A percentile compares a stretch with the other conserved stretches of the same genome.
phyloP scores from a whole-genome alignment of 2,113 vertebrate species.

The Hydrochoerus hydrochaeris region DNA sequence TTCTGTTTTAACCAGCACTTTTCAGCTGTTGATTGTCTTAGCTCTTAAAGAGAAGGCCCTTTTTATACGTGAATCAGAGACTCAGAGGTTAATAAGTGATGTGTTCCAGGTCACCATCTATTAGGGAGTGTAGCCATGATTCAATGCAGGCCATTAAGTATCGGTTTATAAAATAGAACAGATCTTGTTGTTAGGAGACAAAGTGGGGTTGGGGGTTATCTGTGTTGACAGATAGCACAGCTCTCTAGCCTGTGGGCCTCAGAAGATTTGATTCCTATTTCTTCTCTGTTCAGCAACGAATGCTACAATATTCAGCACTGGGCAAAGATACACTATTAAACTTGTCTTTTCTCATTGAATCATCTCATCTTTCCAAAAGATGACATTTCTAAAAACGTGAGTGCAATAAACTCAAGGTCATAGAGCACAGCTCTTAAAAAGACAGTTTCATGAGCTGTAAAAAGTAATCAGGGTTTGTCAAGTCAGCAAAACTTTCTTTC shows the following conservation, averaged over 20 bases:
- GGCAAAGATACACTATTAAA: conserved; percentile 44
- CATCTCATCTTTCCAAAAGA: conserved; percentile 68
- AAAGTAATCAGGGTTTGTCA: conserved; percentile 68
- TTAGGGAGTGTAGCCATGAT: conserved; percentile 20
- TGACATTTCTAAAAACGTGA: conserved; percentile 56
- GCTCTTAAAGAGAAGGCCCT: not conserved
- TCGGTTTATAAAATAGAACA: conserved; percentile 48
- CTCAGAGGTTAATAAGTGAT: not conserved
- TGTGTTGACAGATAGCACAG: not conserved
- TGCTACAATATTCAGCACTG: not conserved
- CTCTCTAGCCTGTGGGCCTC: not conserved
- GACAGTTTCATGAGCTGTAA: conserved; percentile 77
- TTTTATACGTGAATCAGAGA: not conserved
- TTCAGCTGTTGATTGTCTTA: not conserved
- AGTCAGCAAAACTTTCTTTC: conserved; percentile 68
- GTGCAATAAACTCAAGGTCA: conserved; percentile 59
- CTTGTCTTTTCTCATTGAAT: conserved; percentile 60
- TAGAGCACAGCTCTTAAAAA: conserved; percentile 47
- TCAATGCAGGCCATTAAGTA: not conserved
- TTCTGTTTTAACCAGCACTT: not conserved
- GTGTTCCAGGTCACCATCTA: not conserved
- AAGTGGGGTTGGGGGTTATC: conserved; percentile 39
- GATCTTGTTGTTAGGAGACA: not conserved
- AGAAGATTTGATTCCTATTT: not conserved
- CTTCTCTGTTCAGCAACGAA: conserved; percentile 43